A percentile compares a stretch with the other conserved stretches of the same genome.
These are phyloP conservation scores for Panagrolaimus sp. DNA, from an alignment of 1,140 invertebrate species.

Conservation along the genomic window DNA sequence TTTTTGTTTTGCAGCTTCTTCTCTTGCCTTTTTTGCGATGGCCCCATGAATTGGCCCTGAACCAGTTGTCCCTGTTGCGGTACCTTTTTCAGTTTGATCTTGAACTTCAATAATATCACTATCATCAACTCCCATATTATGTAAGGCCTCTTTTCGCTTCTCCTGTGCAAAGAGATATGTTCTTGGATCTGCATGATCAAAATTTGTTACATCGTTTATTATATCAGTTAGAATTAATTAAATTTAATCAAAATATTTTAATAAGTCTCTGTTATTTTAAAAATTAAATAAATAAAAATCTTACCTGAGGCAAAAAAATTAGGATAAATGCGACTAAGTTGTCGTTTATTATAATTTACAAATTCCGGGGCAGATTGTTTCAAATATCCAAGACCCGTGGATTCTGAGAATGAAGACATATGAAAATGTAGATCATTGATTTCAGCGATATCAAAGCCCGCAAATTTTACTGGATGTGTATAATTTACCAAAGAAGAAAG, in stretches of 20 bases:
- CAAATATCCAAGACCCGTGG: conserved; percentile 83
- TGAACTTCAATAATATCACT: conserved; percentile 66
- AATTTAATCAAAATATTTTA: conserved; percentile 99
- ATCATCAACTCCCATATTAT: conserved; percentile 85
- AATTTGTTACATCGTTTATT: conserved; percentile 97
- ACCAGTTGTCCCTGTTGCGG: conserved; percentile 6
- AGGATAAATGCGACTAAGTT: conserved; percentile 97
- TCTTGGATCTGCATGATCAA: conserved; percentile 86
- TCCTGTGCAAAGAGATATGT: conserved; percentile 78
- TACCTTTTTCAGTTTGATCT: not conserved
- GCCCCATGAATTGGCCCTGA: conserved; percentile 11
- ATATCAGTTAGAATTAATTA: conserved; percentile 94
- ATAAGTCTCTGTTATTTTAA: conserved; percentile 94
- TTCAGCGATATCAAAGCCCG: conserved; percentile 91
- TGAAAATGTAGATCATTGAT: conserved; percentile 89
- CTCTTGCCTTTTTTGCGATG: not conserved
- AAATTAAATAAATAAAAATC: too few species aligned
- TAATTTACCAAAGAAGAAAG: conserved; percentile 98
- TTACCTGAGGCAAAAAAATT: conserved; percentile 99
- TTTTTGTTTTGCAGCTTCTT: not conserved
- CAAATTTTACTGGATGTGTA: conserved; percentile 97
- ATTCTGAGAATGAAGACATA: conserved; percentile 98
- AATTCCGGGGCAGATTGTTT: conserved; percentile 94
- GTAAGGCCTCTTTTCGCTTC: conserved; percentile 82
- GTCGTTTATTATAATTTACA: conserved; percentile 98